phyloP scores from a whole-genome alignment of 2,888 invertebrate genomes.

The Polylopha cassiicola region DNA sequence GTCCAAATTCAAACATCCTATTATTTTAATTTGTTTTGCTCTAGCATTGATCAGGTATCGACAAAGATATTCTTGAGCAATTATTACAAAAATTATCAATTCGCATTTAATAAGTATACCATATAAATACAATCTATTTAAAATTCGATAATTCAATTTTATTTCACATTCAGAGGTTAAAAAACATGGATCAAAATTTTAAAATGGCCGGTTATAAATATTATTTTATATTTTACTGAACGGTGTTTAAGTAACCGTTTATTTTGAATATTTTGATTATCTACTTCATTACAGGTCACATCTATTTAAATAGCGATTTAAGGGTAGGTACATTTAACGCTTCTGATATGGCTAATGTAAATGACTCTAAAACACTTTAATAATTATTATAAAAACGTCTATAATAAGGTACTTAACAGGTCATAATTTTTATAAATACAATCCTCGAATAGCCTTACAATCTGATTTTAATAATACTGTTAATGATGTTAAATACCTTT shows the following conservation, averaged over 20 bases:
- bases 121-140: no score
- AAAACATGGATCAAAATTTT: no score
- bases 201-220: constrained; percentile 3
- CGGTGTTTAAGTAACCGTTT: no score
- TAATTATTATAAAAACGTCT: constrained; percentile 33
- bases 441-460: constrained; percentile 38
- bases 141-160: no score
- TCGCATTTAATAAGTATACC: neutral
- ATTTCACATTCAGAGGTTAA: no score
- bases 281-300: constrained; percentile 28
- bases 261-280: no score
- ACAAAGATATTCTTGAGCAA: constrained; percentile 58
- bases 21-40: constrained; percentile 45
- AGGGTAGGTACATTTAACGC: constrained; percentile 10
- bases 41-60: constrained; percentile 51
- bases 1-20: constrained; percentile 40
- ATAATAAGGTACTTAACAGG: constrained; percentile 41
- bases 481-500: constrained; percentile 42
- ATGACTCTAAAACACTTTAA: constrained; percentile 53
- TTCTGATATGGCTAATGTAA: constrained; percentile 59
- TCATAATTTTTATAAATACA: constrained; percentile 36
- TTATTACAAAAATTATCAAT: constrained; percentile 23
- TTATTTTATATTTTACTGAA: constrained; percentile 1
- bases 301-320: constrained; percentile 24
- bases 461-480: constrained; percentile 56